phyloP scores from a whole-genome alignment of 2,797 vertebrate species.

The Spheniscus humboldti region DNA sequence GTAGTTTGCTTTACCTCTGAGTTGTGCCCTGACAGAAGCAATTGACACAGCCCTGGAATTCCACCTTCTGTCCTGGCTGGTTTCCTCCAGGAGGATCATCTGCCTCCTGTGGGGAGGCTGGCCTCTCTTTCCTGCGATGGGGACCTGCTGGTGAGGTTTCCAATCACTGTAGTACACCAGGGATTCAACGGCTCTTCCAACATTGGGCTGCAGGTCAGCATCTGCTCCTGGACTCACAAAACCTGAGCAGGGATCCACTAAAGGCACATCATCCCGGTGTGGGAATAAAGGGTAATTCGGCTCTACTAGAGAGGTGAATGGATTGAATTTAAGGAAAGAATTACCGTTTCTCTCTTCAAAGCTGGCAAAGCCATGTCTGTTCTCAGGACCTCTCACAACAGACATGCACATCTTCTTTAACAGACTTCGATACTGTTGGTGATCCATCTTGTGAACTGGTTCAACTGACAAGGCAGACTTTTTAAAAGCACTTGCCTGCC shows the following conservation, averaged over 20 bases:
- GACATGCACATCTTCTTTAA: slow-evolving; percentile 42
- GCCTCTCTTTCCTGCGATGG: neutral
- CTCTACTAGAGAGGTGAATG: neutral
- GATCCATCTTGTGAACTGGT: neutral
- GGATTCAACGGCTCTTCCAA: slow-evolving; percentile 57
- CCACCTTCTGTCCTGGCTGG: slow-evolving; percentile 56
- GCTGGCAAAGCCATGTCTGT: slow-evolving; percentile 44
- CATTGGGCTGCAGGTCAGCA: slow-evolving; percentile 58
- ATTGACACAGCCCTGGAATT: slow-evolving; percentile 71
- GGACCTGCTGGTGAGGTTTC: slow-evolving; percentile 32
- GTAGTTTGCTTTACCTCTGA: slow-evolving; percentile 65
- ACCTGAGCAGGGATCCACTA: slow-evolving; percentile 68
- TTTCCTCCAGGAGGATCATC: slow-evolving; percentile 32
- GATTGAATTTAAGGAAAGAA: slow-evolving; percentile 49
- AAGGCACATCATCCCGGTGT: slow-evolving; percentile 54
- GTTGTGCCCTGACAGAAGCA: slow-evolving; percentile 55
- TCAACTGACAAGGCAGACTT: neutral
- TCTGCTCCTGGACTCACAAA: slow-evolving; percentile 69
- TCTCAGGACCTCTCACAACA: slow-evolving; percentile 50
- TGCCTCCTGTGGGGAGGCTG: slow-evolving; percentile 6
- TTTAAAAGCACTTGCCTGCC: neutral
- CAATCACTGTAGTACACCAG: slow-evolving; percentile 18
- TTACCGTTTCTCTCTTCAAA: slow-evolving; percentile 56
- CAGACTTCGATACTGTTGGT: neutral
- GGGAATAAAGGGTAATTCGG: slow-evolving; percentile 54